Evolutionary conservation across 2,113 vertebrate species (phyloP).

Genomic region (Microcebus ravelobensis): DNA sequence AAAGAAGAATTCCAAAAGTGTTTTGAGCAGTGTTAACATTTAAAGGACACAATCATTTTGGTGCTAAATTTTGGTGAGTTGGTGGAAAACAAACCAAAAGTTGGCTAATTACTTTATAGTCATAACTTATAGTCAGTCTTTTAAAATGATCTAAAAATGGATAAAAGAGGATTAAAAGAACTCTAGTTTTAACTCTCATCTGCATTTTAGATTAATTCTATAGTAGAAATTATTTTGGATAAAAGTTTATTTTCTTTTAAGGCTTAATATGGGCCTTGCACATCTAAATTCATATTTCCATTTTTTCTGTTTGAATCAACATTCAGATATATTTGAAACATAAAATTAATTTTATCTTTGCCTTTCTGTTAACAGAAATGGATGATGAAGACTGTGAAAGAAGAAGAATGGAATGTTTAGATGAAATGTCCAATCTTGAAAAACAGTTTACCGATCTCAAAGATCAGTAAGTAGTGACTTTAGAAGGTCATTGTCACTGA

Average conservation of each 20-base stretch:
- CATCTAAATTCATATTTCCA: conserved; percentile 27
- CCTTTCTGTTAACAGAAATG: conserved; percentile 90
- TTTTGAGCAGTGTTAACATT: conserved; percentile 35
- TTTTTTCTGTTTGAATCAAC: conserved; percentile 3
- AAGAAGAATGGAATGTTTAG: conserved; percentile 98
- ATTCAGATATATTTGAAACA: conserved; percentile 38
- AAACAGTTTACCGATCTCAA: conserved; percentile 99
- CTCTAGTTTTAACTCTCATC: conserved; percentile 30
- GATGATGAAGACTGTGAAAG: conserved; percentile 99
- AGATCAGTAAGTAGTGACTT: conserved; percentile 94
- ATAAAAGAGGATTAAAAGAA: not conserved
- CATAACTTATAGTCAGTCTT: not conserved
- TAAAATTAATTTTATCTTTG: conserved; percentile 40
- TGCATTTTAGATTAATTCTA: conserved; percentile 49
- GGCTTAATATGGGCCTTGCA: not conserved
- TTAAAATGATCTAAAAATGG: conserved; percentile 20
- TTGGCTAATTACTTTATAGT: conserved; percentile 14
- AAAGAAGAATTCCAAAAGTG: conserved; percentile 13
- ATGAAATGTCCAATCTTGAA: conserved; percentile 99
- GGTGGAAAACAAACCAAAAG: conserved; percentile 42
- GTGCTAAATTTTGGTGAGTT: conserved; percentile 34
- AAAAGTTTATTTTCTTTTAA: conserved; percentile 59
- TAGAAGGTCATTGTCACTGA: not conserved
- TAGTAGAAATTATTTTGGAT: conserved; percentile 58
- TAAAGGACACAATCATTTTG: conserved; percentile 35